Base-by-base conservation (phyloP, 2,888 invertebrate species). In the Stegophylla sp. region DNA sequence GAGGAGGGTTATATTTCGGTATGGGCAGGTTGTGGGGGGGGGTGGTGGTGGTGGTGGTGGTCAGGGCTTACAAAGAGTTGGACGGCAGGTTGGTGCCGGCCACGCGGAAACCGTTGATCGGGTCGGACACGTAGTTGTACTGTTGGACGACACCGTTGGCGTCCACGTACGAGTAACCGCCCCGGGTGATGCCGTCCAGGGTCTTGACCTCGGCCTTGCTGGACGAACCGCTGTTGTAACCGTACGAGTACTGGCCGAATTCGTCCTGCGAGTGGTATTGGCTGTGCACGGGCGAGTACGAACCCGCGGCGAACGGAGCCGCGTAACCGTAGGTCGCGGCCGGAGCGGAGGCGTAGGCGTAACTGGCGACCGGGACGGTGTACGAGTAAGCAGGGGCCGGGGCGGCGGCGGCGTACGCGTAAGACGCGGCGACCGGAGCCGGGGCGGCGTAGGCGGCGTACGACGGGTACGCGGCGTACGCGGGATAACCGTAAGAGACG, bases 81-180 rank as follows among this genome's bases (percentile, higher is more conserved):
- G 61, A 28, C 17, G 91, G 91, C 83, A 91, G 86, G 86, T 91
- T 91, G 15, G 90, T 90, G 59, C 90, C 91, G 17, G 90, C 87
- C 13, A 91, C 91, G 85, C 91, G 88, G 86, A 92, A 91, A 64
- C 91, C 91, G 84, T 91, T 88, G 81, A 88, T 87, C 53, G 88
- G 87, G 87, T 91, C 91, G 9, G 91, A 89, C 34, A 90, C 87
- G 85, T 91, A 91, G 82, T 90, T 89, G 28, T 91, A 91, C 51
- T 90, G 90, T 85, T 91, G 91, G 13, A 91, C 86, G 81, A 90
- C 87, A 2, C 91, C 91, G 85, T 91, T 85, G 20, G 90, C 90
- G 85, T 92, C 92, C 81, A 92, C 89, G 85, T 92, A 92, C 56
- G 91, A 91, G 85, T 92, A 92, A 63, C 90, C 90, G n/a, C 82